Conservation (phyloP, 2,113 vertebrate genomes). For the Sorex araneus region DNA sequence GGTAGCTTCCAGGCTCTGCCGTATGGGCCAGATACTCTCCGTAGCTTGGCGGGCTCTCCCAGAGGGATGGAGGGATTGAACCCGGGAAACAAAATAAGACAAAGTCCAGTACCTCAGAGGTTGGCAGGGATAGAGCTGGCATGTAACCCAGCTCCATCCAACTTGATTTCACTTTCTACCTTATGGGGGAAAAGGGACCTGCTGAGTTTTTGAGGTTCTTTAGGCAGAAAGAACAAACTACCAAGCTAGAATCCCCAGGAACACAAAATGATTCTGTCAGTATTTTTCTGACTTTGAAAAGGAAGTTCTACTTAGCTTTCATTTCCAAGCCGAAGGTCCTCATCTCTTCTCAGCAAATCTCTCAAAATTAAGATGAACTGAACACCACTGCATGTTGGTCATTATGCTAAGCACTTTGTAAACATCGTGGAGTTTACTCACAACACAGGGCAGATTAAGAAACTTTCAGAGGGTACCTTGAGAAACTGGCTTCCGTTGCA, state of each 20-base stretch:
- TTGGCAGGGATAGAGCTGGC: background rate
- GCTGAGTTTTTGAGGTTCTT: background rate
- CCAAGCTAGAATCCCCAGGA: background rate
- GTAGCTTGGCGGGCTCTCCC: too few relatives aligned
- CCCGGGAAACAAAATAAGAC: too few relatives aligned
- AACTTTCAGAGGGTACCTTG: background rate
- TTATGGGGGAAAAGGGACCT: background rate
- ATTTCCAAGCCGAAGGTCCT: background rate
- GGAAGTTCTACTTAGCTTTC: too few relatives aligned
- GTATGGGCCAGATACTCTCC: too few relatives aligned
- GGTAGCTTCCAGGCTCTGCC: too few relatives aligned
- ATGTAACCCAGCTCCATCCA: background rate
- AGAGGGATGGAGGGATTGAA: too few relatives aligned
- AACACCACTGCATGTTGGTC: background rate
- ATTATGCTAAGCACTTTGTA: background rate
- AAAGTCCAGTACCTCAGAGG: background rate
- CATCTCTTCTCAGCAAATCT: background rate
- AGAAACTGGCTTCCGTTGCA: rapidly evolving
- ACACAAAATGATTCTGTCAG: rapidly evolving
- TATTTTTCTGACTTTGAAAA: background rate
- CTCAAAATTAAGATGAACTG: background rate
- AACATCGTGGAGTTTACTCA: background rate
- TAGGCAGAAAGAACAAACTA: background rate
- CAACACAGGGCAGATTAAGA: background rate
- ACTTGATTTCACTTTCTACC: background rate